phyloP scores from a whole-genome alignment of 1,140 invertebrate species.

The Ectropis grisescens region DNA sequence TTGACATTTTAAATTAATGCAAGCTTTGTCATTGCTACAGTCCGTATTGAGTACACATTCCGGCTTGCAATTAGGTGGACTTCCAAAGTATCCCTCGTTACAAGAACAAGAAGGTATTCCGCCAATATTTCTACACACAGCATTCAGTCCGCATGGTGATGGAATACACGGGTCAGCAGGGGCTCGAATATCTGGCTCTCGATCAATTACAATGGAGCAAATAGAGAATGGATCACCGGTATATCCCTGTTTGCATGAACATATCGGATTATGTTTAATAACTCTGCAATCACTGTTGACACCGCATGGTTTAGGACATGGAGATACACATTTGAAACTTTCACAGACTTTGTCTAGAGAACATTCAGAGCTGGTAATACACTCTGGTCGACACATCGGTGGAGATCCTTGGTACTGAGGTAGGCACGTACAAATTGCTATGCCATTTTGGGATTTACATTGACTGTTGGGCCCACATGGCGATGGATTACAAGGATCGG shows the following conservation, averaged over 20 bases:
- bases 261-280: conserved; percentile 82
- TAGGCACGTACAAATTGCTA: conserved; percentile 75
- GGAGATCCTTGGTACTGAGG: conserved; percentile 74
- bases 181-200: conserved; percentile 18
- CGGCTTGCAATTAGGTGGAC: conserved; percentile 80
- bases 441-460: conserved; percentile 59
- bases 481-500: conserved; percentile 49
- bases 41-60: conserved; percentile 86
- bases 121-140: conserved; percentile 83
- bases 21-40: conserved; percentile 83
- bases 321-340: conserved; percentile 76
- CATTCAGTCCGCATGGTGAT: conserved; percentile 87
- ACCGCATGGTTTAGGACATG: conserved; percentile 76
- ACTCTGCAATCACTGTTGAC: conserved; percentile 72
- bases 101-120: conserved; percentile 83
- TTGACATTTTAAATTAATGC: conserved; percentile 86
- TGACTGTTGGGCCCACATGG: conserved; percentile 77
- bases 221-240: conserved; percentile 79
- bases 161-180: conserved; percentile 77
- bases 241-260: conserved; percentile 77
- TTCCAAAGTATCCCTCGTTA: conserved; percentile 77
- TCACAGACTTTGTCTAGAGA: conserved; percentile 73
- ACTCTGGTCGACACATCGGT: conserved; percentile 77
- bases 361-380: conserved; percentile 77
- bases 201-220: conserved; percentile 64